These are phyloP conservation scores for Drosophila mercatorum DNA, from an alignment of 2,888 invertebrate species.

Conservation along the genomic window DNA sequence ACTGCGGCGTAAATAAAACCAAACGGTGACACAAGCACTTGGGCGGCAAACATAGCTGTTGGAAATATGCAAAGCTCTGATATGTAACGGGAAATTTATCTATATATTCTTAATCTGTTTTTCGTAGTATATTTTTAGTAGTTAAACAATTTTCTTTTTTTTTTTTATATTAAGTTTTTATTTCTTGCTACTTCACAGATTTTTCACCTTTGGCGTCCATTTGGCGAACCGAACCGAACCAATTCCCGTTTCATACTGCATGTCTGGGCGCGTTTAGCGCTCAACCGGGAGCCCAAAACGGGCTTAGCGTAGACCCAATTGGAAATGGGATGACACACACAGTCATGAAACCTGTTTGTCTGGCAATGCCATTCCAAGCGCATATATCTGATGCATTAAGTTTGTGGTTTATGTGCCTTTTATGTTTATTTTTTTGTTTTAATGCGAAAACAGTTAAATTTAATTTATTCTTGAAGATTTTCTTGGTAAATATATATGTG, in stretches of 20 bases:
- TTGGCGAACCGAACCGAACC: constrained; percentile 74
- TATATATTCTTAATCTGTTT: neutral
- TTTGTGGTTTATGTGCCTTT: neutral
- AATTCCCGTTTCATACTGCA: constrained; percentile 82
- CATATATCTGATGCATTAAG: neutral
- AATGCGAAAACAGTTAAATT: neutral
- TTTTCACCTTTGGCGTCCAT: constrained; percentile 59
- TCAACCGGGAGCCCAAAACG: constrained; percentile 70
- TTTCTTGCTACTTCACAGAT: constrained; percentile 8
- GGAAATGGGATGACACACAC: constrained; percentile 53
- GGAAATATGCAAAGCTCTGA: constrained; percentile 29
- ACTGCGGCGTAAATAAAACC: constrained; percentile 76
- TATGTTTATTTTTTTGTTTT: neutral
- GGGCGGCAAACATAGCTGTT: constrained; percentile 47
- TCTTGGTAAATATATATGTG: neutral
- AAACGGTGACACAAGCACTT: constrained; percentile 57
- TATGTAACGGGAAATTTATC: constrained; percentile 7
- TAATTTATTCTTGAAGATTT: neutral
- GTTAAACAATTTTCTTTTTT: neutral
- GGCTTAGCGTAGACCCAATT: constrained; percentile 58
- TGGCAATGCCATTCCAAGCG: constrained; percentile 17
- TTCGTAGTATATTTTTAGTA: neutral
- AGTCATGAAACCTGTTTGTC: constrained; percentile 55
- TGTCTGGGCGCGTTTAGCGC: constrained; percentile 55
- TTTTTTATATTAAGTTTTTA: constrained; percentile 4